Evolutionary conservation across 2,797 vertebrate species (phyloP).

Genomic region (Hirundo rustica): DNA sequence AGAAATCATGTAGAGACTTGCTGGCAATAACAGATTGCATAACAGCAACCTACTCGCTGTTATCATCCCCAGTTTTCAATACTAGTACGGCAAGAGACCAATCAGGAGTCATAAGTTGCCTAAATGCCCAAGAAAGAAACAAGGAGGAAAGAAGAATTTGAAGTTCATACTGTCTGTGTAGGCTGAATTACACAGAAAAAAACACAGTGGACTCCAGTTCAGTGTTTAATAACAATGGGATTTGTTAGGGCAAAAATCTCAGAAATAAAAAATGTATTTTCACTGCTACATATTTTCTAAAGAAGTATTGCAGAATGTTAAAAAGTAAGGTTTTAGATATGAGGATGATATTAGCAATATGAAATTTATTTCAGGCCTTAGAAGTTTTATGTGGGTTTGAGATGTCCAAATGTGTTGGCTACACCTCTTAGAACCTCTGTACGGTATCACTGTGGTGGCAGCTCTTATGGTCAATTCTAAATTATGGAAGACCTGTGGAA

Average conservation of each 20-base stretch:
- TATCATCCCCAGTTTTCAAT: not conserved
- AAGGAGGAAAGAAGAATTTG: not conserved
- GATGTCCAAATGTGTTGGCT: not conserved
- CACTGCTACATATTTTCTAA: not conserved
- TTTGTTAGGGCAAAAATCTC: not conserved
- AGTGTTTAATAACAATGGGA: not conserved
- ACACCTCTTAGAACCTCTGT: not conserved
- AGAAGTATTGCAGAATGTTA: not conserved
- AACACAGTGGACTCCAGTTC: not conserved
- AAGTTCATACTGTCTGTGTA: not conserved
- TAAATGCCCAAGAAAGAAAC: not conserved
- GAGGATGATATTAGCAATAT: not conserved
- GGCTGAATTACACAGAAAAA: not conserved
- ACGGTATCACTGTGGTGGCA: not conserved
- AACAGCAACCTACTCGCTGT: not conserved
- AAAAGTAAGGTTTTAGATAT: not conserved
- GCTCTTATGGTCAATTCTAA: not conserved
- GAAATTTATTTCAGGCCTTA: not conserved
- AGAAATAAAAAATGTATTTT: not conserved
- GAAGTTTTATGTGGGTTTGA: not conserved
- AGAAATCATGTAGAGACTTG: not conserved
- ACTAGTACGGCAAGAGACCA: not conserved
- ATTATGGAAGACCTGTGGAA: not conserved
- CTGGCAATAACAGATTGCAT: not conserved
- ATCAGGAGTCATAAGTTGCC: not conserved